These are phyloP conservation scores for Amphibalanus amphitrite DNA, from an alignment of 1,140 invertebrate species.

Conservation along the genomic window DNA sequence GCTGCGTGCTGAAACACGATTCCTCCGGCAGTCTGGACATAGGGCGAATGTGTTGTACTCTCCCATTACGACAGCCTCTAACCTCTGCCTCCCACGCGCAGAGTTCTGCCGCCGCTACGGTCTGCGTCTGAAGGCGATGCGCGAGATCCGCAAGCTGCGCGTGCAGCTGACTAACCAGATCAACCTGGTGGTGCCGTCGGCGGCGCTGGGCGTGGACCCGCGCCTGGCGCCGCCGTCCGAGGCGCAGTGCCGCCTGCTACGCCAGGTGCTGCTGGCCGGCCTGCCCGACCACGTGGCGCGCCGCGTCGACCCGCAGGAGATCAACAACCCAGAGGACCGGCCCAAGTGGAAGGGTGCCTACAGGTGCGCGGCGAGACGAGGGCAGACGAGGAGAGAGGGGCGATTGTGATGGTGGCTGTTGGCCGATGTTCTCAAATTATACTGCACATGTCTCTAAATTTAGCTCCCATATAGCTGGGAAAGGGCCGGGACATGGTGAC, in stretches of 20 bases:
- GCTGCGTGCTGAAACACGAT: no score
- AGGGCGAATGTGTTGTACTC: no score
- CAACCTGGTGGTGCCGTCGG: conserved; percentile 48
- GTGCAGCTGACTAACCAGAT: conserved; percentile 78
- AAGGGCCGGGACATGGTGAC: no score
- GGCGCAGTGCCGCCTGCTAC: conserved; percentile 46
- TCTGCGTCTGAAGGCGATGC: conserved; percentile 66
- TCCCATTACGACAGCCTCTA: no score
- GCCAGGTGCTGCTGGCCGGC: conserved; percentile 73
- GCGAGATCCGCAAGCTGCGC: conserved; percentile 78
- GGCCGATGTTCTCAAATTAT: no score
- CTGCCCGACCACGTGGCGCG: conserved; percentile 77
- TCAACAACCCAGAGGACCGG: conserved; percentile 44
- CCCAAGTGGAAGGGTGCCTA: conserved; percentile 68
- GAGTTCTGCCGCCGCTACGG: conserved; percentile 61
- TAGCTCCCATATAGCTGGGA: no score
- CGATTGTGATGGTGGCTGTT: no score
- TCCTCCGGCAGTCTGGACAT: no score
- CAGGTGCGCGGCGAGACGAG: conserved; percentile 30
- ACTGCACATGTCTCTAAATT: no score
- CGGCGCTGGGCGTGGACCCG: conserved; percentile 42
- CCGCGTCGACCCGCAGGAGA: conserved; percentile 45
- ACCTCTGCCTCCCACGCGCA: not conserved
- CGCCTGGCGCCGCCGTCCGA: conserved; percentile 58
- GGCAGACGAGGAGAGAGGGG: no score